Conservation (phyloP, 2,113 vertebrate genomes). For the Anhinga anhinga region DNA sequence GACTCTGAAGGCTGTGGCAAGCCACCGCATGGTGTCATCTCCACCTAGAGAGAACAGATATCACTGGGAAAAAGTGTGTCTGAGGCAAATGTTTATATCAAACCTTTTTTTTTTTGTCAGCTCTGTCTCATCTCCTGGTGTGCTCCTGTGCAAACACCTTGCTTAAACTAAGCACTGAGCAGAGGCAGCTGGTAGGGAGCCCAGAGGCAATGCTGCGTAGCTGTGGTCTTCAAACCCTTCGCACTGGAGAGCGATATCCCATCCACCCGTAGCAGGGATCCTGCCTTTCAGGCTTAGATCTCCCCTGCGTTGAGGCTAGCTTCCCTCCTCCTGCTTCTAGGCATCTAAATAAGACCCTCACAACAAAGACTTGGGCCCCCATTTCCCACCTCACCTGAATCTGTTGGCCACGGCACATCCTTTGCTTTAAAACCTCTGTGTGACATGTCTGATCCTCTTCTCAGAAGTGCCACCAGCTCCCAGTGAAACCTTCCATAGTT, state of each 20-base stretch:
- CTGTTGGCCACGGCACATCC: accelerated
- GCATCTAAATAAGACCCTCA: background rate
- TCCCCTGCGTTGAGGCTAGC: background rate
- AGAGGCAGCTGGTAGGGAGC: background rate
- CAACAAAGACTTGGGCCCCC: accelerated
- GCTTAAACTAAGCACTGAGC: background rate
- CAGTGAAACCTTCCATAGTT: background rate
- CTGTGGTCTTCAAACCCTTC: background rate
- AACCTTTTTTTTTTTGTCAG: background rate
- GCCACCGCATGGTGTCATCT: background rate
- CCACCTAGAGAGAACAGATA: background rate
- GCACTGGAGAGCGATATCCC: background rate
- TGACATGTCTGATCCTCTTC: background rate
- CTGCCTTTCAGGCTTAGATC: background rate
- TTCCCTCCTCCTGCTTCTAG: background rate
- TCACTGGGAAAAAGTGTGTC: background rate
- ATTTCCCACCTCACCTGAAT: background rate
- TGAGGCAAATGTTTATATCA: accelerated
- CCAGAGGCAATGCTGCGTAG: background rate
- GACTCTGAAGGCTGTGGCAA: background rate
- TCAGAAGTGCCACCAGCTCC: background rate
- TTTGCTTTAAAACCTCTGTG: background rate
- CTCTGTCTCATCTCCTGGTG: background rate
- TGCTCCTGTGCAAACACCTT: background rate
- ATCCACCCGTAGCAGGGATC: background rate